Percentiles rank a stretch among this genome's conserved stretches.
These are phyloP conservation scores for Mythimna ferrago DNA, from an alignment of 2,888 invertebrate genomes.

Conservation along the genomic window DNA sequence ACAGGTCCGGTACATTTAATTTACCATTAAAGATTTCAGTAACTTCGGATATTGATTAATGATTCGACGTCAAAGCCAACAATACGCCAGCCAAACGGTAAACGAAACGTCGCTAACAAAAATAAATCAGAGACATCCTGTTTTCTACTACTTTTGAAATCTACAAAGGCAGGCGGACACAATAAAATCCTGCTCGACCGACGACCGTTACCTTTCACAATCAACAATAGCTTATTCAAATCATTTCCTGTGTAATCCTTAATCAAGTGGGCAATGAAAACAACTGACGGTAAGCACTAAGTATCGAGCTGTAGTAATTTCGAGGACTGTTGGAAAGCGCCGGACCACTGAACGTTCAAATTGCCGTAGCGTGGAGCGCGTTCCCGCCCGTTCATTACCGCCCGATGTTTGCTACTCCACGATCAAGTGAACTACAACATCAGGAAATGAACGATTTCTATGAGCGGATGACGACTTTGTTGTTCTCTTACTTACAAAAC, in stretches of 20 bases:
- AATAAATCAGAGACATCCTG: conserved; percentile 59
- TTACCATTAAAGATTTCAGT: conserved; percentile 12
- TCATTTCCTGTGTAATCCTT: conserved; percentile 67
- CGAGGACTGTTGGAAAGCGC: conserved; percentile 82
- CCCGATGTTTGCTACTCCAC: conserved; percentile 80
- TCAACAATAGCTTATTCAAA: conserved; percentile 66
- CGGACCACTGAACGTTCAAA: conserved; percentile 87
- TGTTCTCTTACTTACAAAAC: conserved; percentile 45
- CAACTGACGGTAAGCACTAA: conserved; percentile 65
- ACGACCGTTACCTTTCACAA: conserved; percentile 61
- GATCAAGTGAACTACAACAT: conserved; percentile 76
- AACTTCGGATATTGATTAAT: conserved; percentile 28
- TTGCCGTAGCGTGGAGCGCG: conserved; percentile 82
- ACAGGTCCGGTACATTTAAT: not conserved
- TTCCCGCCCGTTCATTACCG: conserved; percentile 81
- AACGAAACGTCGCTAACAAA: conserved; percentile 42
- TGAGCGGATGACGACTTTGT: conserved; percentile 65
- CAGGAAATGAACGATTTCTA: conserved; percentile 83
- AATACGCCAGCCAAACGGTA: conserved; percentile 34
- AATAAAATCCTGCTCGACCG: conserved; percentile 54
- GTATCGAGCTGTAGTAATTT: conserved; percentile 79
- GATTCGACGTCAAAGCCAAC: conserved; percentile 36
- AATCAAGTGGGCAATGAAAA: conserved; percentile 70
- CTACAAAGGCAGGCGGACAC: conserved; percentile 49
- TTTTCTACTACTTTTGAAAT: conserved; percentile 55